phyloP scores from a whole-genome alignment of 2,797 vertebrate genomes.

The Gambelia wislizenii region DNA sequence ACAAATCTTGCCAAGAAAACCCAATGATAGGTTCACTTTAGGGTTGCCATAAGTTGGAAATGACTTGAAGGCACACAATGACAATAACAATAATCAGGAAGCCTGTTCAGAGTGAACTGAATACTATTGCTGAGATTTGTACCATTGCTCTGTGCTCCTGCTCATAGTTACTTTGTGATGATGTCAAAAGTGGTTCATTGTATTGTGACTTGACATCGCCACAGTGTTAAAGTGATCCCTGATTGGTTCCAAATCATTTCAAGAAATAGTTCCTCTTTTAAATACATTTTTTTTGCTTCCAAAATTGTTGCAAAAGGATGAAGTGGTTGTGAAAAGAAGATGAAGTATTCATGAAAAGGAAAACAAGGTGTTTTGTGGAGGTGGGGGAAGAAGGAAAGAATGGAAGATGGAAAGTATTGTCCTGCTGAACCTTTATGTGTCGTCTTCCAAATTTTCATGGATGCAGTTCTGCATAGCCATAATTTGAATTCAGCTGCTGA shows the following conservation, averaged over 20 bases:
- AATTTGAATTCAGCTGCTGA: slow-evolving; percentile 52
- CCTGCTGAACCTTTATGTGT: neutral
- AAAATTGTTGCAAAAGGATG: neutral
- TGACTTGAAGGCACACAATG: neutral
- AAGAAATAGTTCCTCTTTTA: neutral
- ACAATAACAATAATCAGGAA: neutral
- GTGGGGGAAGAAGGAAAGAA: no score
- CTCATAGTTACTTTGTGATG: neutral
- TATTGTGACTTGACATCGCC: neutral
- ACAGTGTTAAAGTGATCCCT: no score
- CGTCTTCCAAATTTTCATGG: neutral
- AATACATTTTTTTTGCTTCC: no score
- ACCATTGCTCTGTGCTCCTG: neutral
- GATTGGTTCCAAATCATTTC: neutral
- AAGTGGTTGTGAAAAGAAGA: neutral
- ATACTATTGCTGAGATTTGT: no score
- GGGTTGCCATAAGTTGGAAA: neutral
- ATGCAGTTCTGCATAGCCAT: neutral
- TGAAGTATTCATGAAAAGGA: slow-evolving; percentile 9
- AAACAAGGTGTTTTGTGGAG: neutral
- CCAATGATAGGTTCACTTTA: neutral
- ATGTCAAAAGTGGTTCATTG: neutral
- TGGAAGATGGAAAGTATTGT: neutral
- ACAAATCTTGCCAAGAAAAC: neutral
- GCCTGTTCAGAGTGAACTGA: neutral